Percentiles rank a stretch among this genome's conserved stretches.
Conservation (phyloP, 2,888 invertebrate genomes). For the Muschampia plurimacula region DNA sequence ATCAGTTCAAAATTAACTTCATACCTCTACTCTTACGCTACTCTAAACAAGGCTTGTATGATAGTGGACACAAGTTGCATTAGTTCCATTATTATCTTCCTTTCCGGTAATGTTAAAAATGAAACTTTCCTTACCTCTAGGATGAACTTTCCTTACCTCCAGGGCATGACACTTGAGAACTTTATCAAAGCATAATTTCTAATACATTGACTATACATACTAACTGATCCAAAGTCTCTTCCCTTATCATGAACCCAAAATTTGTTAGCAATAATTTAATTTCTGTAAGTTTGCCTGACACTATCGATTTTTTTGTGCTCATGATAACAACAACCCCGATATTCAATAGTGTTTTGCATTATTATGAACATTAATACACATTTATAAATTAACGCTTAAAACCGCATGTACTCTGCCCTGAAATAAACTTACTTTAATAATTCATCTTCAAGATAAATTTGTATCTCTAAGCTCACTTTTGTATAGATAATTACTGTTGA, state of each 20-base stretch:
- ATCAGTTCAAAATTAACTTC: slow-evolving; percentile 18
- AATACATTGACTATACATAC: slow-evolving; percentile 6
- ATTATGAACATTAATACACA: slow-evolving; percentile 19
- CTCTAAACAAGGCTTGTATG: slow-evolving; percentile 36
- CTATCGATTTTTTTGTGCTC: slow-evolving; percentile 19
- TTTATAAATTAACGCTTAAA: slow-evolving; percentile 22
- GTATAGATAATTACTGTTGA: slow-evolving; percentile 25
- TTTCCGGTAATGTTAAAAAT: slow-evolving; percentile 16
- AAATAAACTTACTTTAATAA: slow-evolving; percentile 27
- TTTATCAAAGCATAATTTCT: slow-evolving; percentile 23
- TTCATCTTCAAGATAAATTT: slow-evolving; percentile 16
- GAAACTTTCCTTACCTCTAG: slow-evolving; percentile 14
- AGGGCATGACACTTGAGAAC: slow-evolving; percentile 27
- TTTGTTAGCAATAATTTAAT: background rate
- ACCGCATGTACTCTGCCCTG: slow-evolving; percentile 32
- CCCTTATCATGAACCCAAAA: slow-evolving; percentile 31
- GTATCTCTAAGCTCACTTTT: slow-evolving; percentile 9
- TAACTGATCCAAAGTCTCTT: slow-evolving; percentile 5
- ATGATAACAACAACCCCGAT: slow-evolving; percentile 6
- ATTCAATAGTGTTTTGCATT: slow-evolving; percentile 7
- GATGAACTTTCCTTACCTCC: background rate
- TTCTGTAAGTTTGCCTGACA: background rate
- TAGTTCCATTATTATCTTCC: slow-evolving; percentile 29
- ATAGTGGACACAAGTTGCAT: slow-evolving; percentile 33
- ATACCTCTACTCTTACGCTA: slow-evolving; percentile 35